Evolutionary conservation across 2,113 vertebrate genomes (phyloP).

Genomic region (Phylloscopus trochiloides): DNA sequence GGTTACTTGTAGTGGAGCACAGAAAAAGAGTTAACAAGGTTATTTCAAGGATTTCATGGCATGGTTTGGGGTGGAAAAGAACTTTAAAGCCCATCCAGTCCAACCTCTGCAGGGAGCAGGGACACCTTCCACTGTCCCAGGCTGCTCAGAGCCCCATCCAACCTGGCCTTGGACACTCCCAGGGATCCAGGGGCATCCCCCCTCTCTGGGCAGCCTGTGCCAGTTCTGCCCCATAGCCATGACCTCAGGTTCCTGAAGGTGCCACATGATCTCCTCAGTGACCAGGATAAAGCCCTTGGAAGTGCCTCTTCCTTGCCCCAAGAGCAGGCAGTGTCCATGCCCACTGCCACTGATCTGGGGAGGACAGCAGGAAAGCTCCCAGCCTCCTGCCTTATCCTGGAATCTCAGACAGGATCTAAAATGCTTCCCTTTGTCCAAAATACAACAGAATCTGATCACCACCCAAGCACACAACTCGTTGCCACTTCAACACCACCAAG

Average conservation of each 20-base stretch:
- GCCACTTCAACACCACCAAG: background rate
- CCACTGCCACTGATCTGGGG: accelerated
- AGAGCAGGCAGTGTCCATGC: accelerated
- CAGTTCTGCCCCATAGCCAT: background rate
- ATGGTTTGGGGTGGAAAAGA: too few relatives aligned
- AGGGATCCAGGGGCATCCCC: background rate
- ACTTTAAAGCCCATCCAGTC: too few relatives aligned
- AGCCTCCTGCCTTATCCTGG: background rate
- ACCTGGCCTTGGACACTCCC: background rate
- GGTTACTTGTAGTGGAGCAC: accelerated
- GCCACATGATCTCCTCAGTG: background rate
- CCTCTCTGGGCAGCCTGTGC: background rate
- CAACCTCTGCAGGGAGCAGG: background rate
- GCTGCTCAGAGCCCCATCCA: accelerated
- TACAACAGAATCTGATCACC: background rate
- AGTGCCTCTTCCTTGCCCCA: background rate
- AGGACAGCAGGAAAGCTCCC: background rate
- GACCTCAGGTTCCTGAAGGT: background rate
- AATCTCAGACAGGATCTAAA: background rate
- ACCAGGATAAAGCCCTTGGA: background rate
- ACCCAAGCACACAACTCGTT: accelerated
- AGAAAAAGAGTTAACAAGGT: background rate
- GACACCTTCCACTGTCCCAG: background rate
- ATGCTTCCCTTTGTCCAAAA: background rate
- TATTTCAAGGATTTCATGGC: background rate